A percentile compares a stretch with the other conserved stretches of the same genome.
These are phyloP conservation scores for Cecidostiba fungosa DNA, from an alignment of 2,888 invertebrate genomes.

Conservation along the genomic window DNA sequence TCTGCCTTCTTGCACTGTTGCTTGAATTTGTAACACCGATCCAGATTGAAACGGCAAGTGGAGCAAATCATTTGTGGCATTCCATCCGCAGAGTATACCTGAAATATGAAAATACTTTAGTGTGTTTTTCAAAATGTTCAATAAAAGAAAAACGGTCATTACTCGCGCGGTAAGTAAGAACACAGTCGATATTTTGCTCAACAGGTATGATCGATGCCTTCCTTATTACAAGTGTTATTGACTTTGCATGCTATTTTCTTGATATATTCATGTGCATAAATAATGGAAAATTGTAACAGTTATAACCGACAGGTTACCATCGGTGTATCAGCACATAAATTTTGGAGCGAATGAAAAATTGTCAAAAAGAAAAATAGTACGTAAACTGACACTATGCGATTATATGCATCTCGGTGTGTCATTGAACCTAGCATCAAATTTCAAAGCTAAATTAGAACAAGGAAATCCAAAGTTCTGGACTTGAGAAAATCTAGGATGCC, in stretches of 20 bases:
- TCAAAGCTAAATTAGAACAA: neutral
- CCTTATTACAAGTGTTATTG: slow-evolving; percentile 39
- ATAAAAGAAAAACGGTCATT: neutral
- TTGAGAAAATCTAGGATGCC: too few species aligned
- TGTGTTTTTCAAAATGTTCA: neutral
- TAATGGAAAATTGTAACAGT: neutral
- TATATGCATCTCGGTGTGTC: neutral
- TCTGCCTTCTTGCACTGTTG: slow-evolving; percentile 89
- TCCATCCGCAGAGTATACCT: slow-evolving; percentile 83
- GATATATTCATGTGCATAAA: neutral
- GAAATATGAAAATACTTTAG: slow-evolving; percentile 48
- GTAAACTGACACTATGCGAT: neutral
- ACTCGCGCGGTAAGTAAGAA: neutral
- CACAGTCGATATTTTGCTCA: slow-evolving; percentile 51
- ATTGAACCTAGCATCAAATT: slow-evolving; percentile 3
- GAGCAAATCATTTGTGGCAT: slow-evolving; percentile 89
- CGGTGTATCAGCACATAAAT: neutral
- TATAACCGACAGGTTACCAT: neutral
- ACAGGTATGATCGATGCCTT: slow-evolving; percentile 57
- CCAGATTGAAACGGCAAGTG: slow-evolving; percentile 86
- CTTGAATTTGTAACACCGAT: slow-evolving; percentile 88
- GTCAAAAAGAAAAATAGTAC: neutral
- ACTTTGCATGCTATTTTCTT: slow-evolving; percentile 16
- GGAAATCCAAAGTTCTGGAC: too few species aligned
- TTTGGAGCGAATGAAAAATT: neutral